Conservation (phyloP, 1,140 invertebrate genomes). For the Drosophila baimaii region DNA sequence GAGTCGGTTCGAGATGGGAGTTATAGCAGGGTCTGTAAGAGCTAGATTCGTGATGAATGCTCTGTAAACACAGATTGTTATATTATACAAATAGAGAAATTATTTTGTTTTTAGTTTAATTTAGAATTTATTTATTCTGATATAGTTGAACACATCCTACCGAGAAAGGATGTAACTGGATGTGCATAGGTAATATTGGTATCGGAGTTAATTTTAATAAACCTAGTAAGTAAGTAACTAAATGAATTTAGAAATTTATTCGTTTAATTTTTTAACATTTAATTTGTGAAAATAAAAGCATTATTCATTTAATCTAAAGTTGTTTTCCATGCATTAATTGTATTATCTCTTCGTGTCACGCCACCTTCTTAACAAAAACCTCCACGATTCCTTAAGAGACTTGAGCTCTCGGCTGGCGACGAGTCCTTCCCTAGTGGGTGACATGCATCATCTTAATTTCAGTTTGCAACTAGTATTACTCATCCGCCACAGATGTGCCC, state of each 20-base stretch:
- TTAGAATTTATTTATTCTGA: neutral
- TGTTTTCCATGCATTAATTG: too few species aligned
- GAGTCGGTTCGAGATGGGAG: slow-evolving; percentile 55
- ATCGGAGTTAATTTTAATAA: too few species aligned
- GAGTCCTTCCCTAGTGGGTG: slow-evolving; percentile 27
- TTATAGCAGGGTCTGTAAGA: too few species aligned
- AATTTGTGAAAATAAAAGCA: too few species aligned
- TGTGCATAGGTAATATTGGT: too few species aligned
- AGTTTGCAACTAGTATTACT: slow-evolving; percentile 61
- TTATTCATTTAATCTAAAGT: too few species aligned
- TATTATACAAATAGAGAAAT: neutral
- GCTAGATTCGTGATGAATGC: neutral
- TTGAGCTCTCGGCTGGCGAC: neutral
- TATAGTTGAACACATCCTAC: too few species aligned
- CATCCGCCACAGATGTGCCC: slow-evolving; percentile 64
- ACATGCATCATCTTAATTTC: slow-evolving; percentile 63
- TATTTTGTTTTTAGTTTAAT: neutral
- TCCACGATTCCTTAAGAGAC: neutral
- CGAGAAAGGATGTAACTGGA: too few species aligned
- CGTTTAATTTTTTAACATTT: too few species aligned
- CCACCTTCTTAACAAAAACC: neutral
- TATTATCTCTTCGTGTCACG: slow-evolving; percentile 8
- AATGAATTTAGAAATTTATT: too few species aligned
- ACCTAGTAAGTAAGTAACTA: too few species aligned
- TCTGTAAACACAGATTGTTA: neutral